These are phyloP conservation scores for Aphelenchoides fujianensis DNA, from an alignment of 1,140 invertebrate species.

Conservation along the genomic window DNA sequence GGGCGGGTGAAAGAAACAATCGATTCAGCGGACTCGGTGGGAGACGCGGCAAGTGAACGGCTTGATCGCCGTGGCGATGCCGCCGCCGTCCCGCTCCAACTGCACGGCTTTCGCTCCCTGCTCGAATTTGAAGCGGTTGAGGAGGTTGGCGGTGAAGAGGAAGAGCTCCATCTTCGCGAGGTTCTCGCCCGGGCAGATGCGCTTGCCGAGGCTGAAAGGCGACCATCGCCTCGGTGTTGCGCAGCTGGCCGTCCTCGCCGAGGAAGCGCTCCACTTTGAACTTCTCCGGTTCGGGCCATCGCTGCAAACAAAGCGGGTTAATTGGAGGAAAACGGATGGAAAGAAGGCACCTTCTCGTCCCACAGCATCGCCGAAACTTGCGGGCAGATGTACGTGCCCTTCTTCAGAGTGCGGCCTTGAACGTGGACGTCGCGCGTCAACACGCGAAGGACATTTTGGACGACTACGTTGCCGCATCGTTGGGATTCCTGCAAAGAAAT, in stretches of 20 bases:
- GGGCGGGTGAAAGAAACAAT: too few species aligned
- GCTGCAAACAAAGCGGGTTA: too few species aligned
- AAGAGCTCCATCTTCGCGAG: constrained; percentile 83
- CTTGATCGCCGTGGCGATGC: neutral
- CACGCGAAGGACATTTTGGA: neutral
- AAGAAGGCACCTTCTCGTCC: neutral
- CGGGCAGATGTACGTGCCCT: constrained; percentile 11
- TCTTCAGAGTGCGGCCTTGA: neutral
- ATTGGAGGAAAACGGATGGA: too few species aligned
- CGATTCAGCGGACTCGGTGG: neutral
- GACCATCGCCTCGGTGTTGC: constrained; percentile 80
- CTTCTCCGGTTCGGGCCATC: constrained; percentile 70
- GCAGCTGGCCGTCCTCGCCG: constrained; percentile 72
- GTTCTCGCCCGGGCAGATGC: constrained; percentile 83
- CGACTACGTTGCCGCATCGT: constrained; percentile 9
- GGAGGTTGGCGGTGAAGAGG: constrained; percentile 77
- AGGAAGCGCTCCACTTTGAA: constrained; percentile 80
- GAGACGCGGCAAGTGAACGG: neutral
- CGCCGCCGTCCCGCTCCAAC: constrained; percentile 9
- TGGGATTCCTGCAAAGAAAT: constrained; percentile 1
- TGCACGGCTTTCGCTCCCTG: neutral
- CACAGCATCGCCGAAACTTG: constrained; percentile 11
- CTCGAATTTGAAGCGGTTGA: constrained; percentile 73
- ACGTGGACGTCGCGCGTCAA: neutral
- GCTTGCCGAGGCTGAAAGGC: constrained; percentile 76